A percentile compares a stretch with the other conserved stretches of the same genome.
These are phyloP conservation scores for Leucozona laternaria DNA, from an alignment of 2,888 invertebrate genomes.

Conservation along the genomic window DNA sequence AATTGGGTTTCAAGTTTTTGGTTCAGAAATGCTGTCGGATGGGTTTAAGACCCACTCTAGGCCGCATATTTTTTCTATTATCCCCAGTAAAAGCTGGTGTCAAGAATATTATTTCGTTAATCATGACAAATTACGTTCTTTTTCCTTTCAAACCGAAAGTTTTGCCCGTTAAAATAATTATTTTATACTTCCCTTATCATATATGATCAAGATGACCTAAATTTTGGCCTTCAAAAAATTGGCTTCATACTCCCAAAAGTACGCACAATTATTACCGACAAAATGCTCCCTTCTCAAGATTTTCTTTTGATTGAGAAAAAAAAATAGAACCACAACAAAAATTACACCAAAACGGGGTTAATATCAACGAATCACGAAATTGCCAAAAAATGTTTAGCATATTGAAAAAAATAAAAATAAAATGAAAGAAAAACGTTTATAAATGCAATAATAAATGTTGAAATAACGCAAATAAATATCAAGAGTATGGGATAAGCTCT, in stretches of 20 bases:
- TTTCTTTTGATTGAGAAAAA: conserved; percentile 33
- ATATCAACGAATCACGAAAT: conserved; percentile 53
- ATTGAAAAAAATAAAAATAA: neutral
- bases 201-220: conserved; percentile 31
- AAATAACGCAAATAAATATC: conserved; percentile 59
- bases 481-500: conserved; percentile 24
- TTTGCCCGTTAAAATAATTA: neutral
- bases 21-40: too few species aligned
- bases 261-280: conserved; percentile 44
- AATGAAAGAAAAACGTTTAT: conserved; percentile 18
- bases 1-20: too few species aligned
- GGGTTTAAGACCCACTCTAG: too few species aligned
- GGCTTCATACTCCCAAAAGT: neutral
- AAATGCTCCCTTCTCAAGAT: neutral
- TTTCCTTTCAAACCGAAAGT: neutral
- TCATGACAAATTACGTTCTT: neutral
- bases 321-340: neutral
- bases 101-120: neutral
- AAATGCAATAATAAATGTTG: conserved; percentile 61
- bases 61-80: too few species aligned
- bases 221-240: conserved; percentile 7
- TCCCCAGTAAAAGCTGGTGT: too few species aligned
- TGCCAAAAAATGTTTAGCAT: conserved; percentile 49
- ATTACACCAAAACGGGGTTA: conserved; percentile 48
- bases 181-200: neutral